phyloP scores from a whole-genome alignment of 2,113 vertebrate genomes.

The Ophthalmolycus amberensis region DNA sequence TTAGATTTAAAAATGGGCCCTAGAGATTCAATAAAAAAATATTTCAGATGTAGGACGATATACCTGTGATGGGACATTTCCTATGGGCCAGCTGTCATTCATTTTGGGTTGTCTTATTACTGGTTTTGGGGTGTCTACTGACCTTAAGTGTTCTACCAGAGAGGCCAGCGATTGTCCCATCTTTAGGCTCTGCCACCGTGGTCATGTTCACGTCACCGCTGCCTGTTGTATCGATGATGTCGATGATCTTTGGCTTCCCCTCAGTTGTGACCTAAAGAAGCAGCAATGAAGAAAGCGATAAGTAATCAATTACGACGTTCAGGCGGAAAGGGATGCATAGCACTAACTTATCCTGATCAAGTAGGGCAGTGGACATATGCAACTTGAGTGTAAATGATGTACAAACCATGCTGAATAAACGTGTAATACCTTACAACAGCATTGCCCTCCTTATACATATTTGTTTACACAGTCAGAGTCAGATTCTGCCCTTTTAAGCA shows the following conservation, averaged over 20 bases:
- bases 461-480: slow-evolving; percentile 6
- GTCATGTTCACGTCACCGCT: slow-evolving; percentile 96
- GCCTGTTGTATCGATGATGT: slow-evolving; percentile 98
- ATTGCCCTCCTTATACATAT: background rate
- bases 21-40: background rate
- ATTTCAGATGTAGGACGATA: slow-evolving; percentile 9
- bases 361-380: background rate
- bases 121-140: background rate
- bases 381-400: background rate
- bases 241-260: slow-evolving; percentile 96
- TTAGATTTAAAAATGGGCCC: background rate
- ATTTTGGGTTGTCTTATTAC: background rate
- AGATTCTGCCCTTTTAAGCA: slow-evolving; percentile 5
- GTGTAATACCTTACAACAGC: background rate
- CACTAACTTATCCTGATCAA: no score
- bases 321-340: background rate
- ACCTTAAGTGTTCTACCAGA: slow-evolving; percentile 94
- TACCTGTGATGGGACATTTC: background rate
- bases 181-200: slow-evolving; percentile 89
- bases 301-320: background rate
- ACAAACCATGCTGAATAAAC: background rate
- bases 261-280: slow-evolving; percentile 91
- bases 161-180: slow-evolving; percentile 89
- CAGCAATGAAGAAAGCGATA: background rate
- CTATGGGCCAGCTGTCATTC: background rate